A percentile compares a stretch with the other conserved stretches of the same genome.
Evolutionary conservation across 2,113 vertebrate species (phyloP).

Genomic region (Gymnarchus niloticus): DNA sequence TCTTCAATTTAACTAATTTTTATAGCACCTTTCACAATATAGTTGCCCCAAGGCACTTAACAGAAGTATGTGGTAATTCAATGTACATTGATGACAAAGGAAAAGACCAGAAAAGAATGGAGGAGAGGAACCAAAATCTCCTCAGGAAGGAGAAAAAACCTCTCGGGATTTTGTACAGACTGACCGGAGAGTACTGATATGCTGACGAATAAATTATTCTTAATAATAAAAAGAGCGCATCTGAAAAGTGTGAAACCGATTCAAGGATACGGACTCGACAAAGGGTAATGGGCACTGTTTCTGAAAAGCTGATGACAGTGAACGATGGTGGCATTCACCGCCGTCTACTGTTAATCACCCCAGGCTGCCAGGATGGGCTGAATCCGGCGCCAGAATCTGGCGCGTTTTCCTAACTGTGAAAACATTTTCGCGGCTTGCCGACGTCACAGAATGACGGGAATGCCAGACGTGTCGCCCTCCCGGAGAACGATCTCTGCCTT

Average conservation of each 20-base stretch:
- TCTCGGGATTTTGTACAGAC: no score
- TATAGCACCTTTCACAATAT: no score
- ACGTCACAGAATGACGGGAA: conserved; percentile 40
- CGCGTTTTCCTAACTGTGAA: conserved; percentile 44
- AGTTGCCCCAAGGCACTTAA: no score
- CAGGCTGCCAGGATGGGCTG: neutral
- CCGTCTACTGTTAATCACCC: neutral
- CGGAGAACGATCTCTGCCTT: conserved; percentile 31
- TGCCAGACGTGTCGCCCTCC: neutral
- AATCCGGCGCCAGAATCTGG: conserved; percentile 25
- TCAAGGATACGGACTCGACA: neutral
- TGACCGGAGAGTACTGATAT: no score
- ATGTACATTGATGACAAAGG: no score
- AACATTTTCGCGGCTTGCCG: conserved; percentile 43
- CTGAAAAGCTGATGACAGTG: neutral
- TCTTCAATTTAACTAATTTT: no score
- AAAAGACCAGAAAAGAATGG: no score
- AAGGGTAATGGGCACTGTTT: neutral
- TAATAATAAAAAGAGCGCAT: neutral
- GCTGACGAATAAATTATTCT: neutral
- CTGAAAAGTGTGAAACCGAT: neutral
- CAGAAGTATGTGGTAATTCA: no score
- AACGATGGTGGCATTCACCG: neutral
- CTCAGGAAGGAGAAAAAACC: no score
- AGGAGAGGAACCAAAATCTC: no score